A percentile compares a stretch with the other conserved stretches of the same genome.
Conservation (phyloP, 2,113 vertebrate genomes). For the Galbula dea region DNA sequence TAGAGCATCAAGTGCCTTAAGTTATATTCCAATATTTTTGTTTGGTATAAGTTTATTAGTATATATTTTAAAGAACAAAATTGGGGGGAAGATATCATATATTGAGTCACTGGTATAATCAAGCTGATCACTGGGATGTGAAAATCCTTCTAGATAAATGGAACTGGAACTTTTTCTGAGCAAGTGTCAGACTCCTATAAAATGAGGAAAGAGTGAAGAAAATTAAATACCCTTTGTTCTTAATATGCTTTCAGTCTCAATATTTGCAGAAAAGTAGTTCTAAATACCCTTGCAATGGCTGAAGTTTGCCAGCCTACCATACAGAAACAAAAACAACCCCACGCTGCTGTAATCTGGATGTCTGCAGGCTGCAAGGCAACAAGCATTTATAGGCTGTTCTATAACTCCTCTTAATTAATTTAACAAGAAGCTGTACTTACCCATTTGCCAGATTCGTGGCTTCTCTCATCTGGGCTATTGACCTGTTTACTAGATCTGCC, state of each 20-base stretch:
- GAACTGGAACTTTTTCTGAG: background rate
- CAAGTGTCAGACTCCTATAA: background rate
- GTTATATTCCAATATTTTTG: background rate
- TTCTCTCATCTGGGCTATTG: constrained; percentile 94
- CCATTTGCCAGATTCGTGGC: constrained; percentile 95
- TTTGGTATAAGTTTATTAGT: background rate
- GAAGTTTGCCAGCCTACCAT: background rate
- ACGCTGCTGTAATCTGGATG: background rate
- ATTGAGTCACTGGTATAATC: background rate
- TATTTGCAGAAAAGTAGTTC: background rate
- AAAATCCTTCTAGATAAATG: background rate
- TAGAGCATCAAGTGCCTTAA: background rate
- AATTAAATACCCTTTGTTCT: background rate
- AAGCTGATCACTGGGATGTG: background rate
- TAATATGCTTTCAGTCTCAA: background rate
- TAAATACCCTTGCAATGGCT: background rate
- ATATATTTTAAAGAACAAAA: background rate
- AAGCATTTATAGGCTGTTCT: background rate
- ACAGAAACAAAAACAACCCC: background rate
- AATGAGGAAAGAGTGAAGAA: background rate
- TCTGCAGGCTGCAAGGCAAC: background rate
- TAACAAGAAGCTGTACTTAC: constrained; percentile 62
- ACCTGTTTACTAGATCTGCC: constrained; percentile 89
- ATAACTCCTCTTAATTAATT: background rate
- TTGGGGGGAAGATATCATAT: background rate